Evolutionary conservation across 2,113 vertebrate species (phyloP).

Genomic region (Mormyrus iriodes): DNA sequence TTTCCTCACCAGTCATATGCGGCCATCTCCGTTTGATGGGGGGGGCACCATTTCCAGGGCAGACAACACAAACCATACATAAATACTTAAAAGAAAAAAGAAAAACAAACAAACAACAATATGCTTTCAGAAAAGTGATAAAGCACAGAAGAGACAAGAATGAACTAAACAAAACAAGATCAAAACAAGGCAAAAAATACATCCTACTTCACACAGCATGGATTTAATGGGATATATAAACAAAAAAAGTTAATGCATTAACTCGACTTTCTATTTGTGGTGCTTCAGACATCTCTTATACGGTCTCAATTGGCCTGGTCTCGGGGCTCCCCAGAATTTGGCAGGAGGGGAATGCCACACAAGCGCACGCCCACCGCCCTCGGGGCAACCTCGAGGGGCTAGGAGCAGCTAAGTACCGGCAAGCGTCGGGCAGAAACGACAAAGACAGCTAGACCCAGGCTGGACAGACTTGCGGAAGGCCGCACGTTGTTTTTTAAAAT

Average conservation of each 20-base stretch:
- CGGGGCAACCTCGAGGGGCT: background rate
- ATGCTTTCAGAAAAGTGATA: background rate
- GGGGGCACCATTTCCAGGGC: background rate
- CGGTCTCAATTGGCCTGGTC: background rate
- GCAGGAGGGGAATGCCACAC: background rate
- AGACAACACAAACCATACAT: constrained; percentile 35
- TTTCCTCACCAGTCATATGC: background rate
- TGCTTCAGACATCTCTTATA: background rate
- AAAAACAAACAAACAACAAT: background rate
- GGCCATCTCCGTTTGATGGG: constrained; percentile 15
- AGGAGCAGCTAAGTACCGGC: background rate
- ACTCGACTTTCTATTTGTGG: background rate
- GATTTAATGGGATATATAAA: background rate
- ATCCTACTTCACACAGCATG: background rate
- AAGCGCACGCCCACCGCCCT: background rate
- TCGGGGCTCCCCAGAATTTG: background rate
- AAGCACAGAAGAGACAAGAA: background rate
- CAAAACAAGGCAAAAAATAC: background rate
- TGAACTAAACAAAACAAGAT: background rate
- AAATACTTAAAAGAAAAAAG: background rate
- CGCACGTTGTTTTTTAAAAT: background rate
- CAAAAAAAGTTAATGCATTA: background rate
- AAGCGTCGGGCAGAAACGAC: background rate
- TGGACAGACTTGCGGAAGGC: background rate
- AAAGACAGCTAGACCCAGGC: background rate